Evolutionary conservation across 1,140 invertebrate genomes (phyloP).

Genomic region (Vollenhovia emeryi): DNA sequence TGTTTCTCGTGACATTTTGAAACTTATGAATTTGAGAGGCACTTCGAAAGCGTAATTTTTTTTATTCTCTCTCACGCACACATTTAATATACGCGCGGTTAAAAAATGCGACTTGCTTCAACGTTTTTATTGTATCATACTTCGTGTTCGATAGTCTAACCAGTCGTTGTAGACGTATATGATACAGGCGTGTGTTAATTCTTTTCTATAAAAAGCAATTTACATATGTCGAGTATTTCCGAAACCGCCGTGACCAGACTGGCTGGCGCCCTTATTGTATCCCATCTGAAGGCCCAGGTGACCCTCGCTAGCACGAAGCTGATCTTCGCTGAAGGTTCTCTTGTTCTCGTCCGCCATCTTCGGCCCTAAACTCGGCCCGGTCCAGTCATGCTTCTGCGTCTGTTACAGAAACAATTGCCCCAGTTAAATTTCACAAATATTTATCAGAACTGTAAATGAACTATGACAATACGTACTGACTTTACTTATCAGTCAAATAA

Average conservation of each 20-base stretch:
- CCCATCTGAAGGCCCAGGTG: conserved; percentile 98
- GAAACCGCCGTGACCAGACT: conserved; percentile 94
- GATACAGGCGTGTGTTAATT: conserved; percentile 7
- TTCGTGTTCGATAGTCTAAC: neutral
- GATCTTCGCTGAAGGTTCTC: conserved; percentile 97
- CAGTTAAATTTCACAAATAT: conserved; percentile 27
- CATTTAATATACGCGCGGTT: conserved; percentile 18
- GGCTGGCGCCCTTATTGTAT: conserved; percentile 96
- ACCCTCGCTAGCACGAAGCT: conserved; percentile 95
- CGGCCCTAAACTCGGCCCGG: conserved; percentile 94
- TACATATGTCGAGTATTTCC: conserved; percentile 98
- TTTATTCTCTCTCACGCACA: neutral
- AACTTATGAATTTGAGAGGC: neutral
- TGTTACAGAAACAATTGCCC: conserved; percentile 74
- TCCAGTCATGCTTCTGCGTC: conserved; percentile 98
- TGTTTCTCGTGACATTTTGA: neutral
- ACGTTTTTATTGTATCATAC: conserved; percentile 33
- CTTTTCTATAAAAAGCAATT: conserved; percentile 74
- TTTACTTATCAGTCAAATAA: neutral
- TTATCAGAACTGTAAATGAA: conserved; percentile 14
- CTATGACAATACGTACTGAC: neutral
- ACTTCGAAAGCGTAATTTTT: neutral
- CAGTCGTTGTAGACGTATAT: neutral
- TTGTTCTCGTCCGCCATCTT: conserved; percentile 98
- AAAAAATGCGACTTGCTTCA: conserved; percentile 18